Evolutionary conservation across 1,140 invertebrate species (phyloP).

Genomic region (Berghia stephanieae): DNA sequence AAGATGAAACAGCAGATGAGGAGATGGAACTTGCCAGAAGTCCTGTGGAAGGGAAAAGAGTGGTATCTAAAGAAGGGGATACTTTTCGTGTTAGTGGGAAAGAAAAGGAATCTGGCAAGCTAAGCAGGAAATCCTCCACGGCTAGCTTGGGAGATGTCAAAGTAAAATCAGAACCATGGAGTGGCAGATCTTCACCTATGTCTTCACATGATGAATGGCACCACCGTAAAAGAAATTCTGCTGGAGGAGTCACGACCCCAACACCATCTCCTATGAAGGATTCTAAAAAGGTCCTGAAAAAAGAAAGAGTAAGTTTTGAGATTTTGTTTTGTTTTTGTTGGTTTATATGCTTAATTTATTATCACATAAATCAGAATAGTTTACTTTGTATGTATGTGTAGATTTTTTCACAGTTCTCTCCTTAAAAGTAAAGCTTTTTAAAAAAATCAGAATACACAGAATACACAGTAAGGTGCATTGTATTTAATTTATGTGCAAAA

Average conservation of each 20-base stretch:
- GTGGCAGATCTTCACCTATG: neutral
- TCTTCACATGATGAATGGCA: neutral
- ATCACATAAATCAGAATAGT: no score
- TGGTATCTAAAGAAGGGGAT: conserved; percentile 38
- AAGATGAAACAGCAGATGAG: conserved; percentile 26
- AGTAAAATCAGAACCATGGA: conserved; percentile 15
- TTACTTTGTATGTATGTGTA: no score
- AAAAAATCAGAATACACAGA: no score
- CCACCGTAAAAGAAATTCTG: neutral
- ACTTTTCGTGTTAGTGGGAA: neutral
- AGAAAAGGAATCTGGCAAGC: conserved; percentile 14
- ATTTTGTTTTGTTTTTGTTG: no score
- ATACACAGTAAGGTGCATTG: no score
- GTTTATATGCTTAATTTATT: no score
- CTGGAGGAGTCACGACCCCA: neutral
- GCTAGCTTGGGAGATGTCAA: conserved; percentile 13
- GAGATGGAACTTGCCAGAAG: conserved; percentile 23
- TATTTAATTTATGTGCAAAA: no score
- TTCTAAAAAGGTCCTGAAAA: conserved; percentile 23
- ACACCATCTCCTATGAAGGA: neutral
- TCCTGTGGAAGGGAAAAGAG: conserved; percentile 44
- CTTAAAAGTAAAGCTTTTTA: no score
- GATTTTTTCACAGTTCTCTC: no score
- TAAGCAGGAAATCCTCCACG: conserved; percentile 8
- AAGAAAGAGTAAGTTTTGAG: conserved; percentile 27